These are phyloP conservation scores for Noctua janthe DNA, from an alignment of 2,888 invertebrate species.

Conservation along the genomic window DNA sequence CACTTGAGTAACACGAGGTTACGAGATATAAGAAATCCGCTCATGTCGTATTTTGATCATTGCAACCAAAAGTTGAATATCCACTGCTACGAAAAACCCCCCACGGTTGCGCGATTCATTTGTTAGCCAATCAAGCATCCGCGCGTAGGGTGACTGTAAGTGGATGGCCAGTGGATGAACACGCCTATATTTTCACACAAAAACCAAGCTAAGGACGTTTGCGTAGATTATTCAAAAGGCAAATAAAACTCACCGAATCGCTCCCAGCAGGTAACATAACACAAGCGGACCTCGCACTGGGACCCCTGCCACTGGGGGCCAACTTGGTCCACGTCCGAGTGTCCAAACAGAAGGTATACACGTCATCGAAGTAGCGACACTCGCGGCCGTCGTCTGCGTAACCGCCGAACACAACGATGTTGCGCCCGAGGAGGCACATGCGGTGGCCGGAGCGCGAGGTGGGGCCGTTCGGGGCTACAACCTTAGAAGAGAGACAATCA, in stretches of 20 bases:
- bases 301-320: conserved; percentile 92
- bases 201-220: too few relatives aligned
- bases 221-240: too few relatives aligned
- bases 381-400: conserved; percentile 97
- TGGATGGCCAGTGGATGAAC: too few relatives aligned
- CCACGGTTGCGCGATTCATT: not conserved
- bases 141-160: too few relatives aligned
- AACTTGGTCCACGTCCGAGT: conserved; percentile 94
- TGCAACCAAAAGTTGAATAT: not conserved
- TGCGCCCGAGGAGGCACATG: conserved; percentile 95
- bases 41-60: too few relatives aligned
- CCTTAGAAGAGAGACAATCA: conserved; percentile 62
- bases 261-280: conserved; percentile 91
- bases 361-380: conserved; percentile 97
- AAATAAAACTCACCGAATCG: conserved; percentile 76
- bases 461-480: conserved; percentile 91
- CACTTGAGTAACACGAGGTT: too few relatives aligned
- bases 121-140: not conserved
- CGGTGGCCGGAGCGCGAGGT: conserved; percentile 95
- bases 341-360: conserved; percentile 95
- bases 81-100: not conserved
- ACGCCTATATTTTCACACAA: too few relatives aligned
- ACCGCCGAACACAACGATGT: conserved; percentile 96
- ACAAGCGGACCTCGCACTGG: conserved; percentile 95
- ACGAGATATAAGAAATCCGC: too few relatives aligned